Conservation (phyloP, 2,113 vertebrate genomes). For the Osmerus eperlanus region DNA sequence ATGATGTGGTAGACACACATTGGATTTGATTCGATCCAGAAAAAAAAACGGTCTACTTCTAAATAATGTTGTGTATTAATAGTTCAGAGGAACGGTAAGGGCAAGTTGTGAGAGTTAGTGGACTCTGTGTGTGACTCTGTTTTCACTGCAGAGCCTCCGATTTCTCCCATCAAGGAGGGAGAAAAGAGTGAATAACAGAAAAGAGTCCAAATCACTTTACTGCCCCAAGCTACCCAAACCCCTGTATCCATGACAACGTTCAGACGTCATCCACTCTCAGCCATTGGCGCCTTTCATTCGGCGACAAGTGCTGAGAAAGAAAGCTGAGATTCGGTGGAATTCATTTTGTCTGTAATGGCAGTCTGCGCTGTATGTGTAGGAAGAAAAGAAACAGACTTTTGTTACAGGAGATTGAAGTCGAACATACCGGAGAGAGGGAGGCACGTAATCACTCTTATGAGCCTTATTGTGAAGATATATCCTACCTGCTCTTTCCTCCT, state of each 20-base stretch:
- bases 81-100: too few relatives aligned
- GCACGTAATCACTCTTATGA: background rate
- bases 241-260: constrained; percentile 70
- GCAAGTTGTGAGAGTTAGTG: background rate
- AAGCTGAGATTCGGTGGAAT: constrained; percentile 61
- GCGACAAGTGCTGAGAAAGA: constrained; percentile 53
- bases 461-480: constrained; percentile 34
- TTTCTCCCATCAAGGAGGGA: constrained; percentile 37
- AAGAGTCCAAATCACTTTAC: constrained; percentile 55
- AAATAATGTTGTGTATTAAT: too few relatives aligned
- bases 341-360: constrained; percentile 56
- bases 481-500: constrained; percentile 12
- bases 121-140: background rate
- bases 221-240: constrained; percentile 53
- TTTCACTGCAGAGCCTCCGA: constrained; percentile 14
- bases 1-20: too few relatives aligned
- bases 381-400: constrained; percentile 47
- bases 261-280: constrained; percentile 58
- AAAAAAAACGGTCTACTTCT: too few relatives aligned
- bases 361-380: constrained; percentile 58
- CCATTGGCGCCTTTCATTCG: constrained; percentile 61
- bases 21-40: too few relatives aligned
- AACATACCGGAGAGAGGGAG: constrained; percentile 17
- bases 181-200: constrained; percentile 11
- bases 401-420: constrained; percentile 23